Percentiles rank a stretch among this genome's conserved stretches.
Evolutionary conservation across 1,140 invertebrate species (phyloP).

Genomic region (Popillia japonica): DNA sequence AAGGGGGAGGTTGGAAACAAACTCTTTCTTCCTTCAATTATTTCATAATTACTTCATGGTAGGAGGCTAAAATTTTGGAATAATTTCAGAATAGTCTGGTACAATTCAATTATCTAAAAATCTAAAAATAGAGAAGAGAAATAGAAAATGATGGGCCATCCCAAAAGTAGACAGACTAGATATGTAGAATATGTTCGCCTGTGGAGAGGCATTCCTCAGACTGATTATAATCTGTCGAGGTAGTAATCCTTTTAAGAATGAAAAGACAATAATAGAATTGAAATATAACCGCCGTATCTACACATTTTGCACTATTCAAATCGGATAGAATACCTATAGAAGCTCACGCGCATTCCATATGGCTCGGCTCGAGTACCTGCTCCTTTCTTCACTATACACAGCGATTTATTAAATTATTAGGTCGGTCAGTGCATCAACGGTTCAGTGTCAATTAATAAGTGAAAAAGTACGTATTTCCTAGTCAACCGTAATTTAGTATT

Average conservation of each 20-base stretch:
- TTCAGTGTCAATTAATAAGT: not conserved
- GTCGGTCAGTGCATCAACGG: not conserved
- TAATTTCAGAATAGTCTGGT: too few relatives aligned
- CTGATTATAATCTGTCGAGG: too few relatives aligned
- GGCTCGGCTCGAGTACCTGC: not conserved
- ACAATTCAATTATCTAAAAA: too few relatives aligned
- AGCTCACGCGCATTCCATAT: not conserved
- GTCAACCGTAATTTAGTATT: not conserved
- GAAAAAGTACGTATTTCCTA: not conserved
- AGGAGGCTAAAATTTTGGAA: too few relatives aligned
- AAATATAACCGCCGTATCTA: not conserved
- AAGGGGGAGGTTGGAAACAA: too few relatives aligned
- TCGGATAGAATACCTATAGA: not conserved
- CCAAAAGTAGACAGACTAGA: too few relatives aligned
- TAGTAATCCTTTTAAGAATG: not conserved
- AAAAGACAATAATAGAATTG: not conserved
- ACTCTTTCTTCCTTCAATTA: too few relatives aligned
- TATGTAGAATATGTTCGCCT: too few relatives aligned
- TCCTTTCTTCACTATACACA: not conserved
- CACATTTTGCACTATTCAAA: constrained; percentile 2
- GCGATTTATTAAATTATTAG: not conserved
- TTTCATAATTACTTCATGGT: too few relatives aligned
- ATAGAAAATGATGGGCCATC: too few relatives aligned
- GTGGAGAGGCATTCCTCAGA: too few relatives aligned
- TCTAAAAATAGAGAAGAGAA: too few relatives aligned